Evolutionary conservation across 2,888 invertebrate species (phyloP), one percentile per base, ranked within the genome.

Genomic region (Campaea margaritaria): DNA sequence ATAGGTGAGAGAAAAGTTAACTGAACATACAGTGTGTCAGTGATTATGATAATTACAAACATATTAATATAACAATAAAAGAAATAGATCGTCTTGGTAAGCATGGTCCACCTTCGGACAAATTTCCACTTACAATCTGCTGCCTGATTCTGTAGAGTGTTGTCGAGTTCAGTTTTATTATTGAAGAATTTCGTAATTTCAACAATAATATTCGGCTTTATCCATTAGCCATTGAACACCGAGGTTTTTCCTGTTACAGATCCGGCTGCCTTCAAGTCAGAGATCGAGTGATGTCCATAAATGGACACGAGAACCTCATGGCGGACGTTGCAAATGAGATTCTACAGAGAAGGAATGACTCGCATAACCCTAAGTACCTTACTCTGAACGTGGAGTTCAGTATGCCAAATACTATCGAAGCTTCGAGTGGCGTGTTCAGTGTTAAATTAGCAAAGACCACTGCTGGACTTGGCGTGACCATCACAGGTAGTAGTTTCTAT

Each of bases 401-500:
- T 87, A 97, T 98, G 83, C 96, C 97, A 10, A 98, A 98, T 69
- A 95, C 97, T 0, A 97, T 98, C 44, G 96, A 98, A 66, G 97
- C 98, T 1, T 96, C 97, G 5, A 96, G 97, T 72, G 98, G 98
- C 0, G 96, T 97, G 0, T 98, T 98, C 79, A 96, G 96, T 65
- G 98, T 99, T 0, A 97, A 97, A 83, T 92, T 99, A 50, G 96
- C 97, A 4, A 95, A 96, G 71, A 95, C 94, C 28, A 95, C 95
- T 39, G 95, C 95, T 27, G 97, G 97, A 4, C 92, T 99, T 12
- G 99, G 99, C 2, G 95, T 99, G 39, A 98, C 97, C n/a, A 96
- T 98, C 8, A 97, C 96, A 81, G 96, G 96, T 94, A 87, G 51
- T 36, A 52, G 51, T 52, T 52, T 52, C 13, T 52, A 36, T 34